A percentile compares a stretch with the other conserved stretches of the same genome.
Conservation (phyloP, 1,140 invertebrate species). For the Pristionchus pacificus region DNA sequence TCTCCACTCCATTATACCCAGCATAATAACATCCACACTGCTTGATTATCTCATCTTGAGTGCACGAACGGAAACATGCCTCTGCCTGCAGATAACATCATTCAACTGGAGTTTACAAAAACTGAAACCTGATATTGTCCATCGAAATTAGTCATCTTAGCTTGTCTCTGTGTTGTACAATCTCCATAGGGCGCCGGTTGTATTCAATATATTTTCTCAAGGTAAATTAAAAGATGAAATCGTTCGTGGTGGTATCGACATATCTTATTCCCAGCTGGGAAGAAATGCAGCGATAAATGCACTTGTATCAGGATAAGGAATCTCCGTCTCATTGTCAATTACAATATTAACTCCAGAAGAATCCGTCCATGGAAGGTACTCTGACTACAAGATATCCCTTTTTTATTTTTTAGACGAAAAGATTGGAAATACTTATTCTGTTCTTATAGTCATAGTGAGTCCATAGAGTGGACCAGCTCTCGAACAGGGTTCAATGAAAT, state of each 20-base stretch:
- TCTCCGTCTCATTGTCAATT: constrained; percentile 16
- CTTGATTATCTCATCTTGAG: constrained; percentile 40
- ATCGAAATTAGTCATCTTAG: constrained; percentile 16
- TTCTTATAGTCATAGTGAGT: constrained; percentile 36
- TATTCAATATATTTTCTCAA: background rate
- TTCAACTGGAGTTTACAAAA: too few species aligned
- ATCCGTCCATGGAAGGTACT: constrained; percentile 41
- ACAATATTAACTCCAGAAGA: constrained; percentile 31
- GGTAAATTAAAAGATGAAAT: background rate
- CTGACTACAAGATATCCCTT: background rate
- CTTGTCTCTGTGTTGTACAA: constrained; percentile 28
- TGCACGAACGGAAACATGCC: constrained; percentile 40
- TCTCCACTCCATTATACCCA: constrained; percentile 11
- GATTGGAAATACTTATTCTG: too few species aligned
- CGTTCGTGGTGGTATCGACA: background rate
- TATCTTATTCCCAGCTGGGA: constrained; percentile 17
- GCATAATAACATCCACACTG: constrained; percentile 41
- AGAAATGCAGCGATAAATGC: constrained; percentile 38
- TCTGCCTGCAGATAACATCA: constrained; percentile 34
- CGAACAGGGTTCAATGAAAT: constrained; percentile 19
- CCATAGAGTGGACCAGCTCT: constrained; percentile 43
- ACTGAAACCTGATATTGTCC: constrained; percentile 25
- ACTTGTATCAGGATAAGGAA: constrained; percentile 27
- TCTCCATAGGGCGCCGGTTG: constrained; percentile 36
- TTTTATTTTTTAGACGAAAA: too few species aligned